Conservation (phyloP, 2,888 invertebrate genomes). For the Callosobruchus maculatus region DNA sequence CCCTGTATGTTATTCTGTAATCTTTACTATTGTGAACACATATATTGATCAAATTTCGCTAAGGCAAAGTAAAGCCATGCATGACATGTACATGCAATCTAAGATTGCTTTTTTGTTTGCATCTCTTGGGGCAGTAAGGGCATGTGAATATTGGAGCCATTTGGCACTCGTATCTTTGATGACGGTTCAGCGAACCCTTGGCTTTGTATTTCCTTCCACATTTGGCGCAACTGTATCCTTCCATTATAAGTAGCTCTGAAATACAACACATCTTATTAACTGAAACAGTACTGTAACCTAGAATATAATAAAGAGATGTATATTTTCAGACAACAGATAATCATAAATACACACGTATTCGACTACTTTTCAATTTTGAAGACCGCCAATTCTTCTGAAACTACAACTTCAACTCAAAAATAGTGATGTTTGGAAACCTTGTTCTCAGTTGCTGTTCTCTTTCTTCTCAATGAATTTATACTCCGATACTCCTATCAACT, state of each 20-base stretch:
- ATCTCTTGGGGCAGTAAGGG: slow-evolving; percentile 46
- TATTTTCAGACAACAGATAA: neutral
- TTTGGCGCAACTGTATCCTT: neutral
- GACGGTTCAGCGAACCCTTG: slow-evolving; percentile 37
- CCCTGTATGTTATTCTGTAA: too few relatives aligned
- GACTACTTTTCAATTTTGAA: too few relatives aligned
- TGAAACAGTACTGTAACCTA: neutral
- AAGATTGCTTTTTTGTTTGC: slow-evolving; percentile 53
- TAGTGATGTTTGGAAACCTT: too few relatives aligned
- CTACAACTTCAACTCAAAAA: too few relatives aligned
- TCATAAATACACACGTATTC: too few relatives aligned
- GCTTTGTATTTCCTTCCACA: slow-evolving; percentile 13
- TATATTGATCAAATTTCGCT: neutral
- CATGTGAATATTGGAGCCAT: slow-evolving; percentile 50
- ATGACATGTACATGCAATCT: slow-evolving; percentile 40
- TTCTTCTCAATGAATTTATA: too few relatives aligned
- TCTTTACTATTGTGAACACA: too few relatives aligned
- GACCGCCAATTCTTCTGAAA: too few relatives aligned
- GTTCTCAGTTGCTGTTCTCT: too few relatives aligned
- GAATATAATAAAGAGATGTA: neutral
- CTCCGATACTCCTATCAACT: too few relatives aligned
- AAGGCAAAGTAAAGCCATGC: neutral
- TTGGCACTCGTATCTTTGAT: slow-evolving; percentile 41
- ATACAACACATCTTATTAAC: neutral
- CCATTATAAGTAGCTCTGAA: neutral